Evolutionary conservation across 1,140 invertebrate species (phyloP), one percentile per base, ranked within the genome.

Genomic region (Chironomus striatipennis): DNA sequence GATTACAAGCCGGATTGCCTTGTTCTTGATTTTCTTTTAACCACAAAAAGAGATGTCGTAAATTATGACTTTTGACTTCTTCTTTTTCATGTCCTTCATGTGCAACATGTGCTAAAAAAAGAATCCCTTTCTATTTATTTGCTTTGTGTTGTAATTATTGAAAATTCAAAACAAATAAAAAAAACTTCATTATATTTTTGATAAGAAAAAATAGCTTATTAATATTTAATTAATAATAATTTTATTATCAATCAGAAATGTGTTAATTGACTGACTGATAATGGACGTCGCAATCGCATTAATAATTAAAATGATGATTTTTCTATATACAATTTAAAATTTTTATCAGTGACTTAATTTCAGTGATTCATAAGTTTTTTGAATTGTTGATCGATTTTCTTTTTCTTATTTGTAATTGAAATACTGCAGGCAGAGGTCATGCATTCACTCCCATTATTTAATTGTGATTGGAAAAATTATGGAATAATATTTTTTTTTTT

Each of bases 241-340:
- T 57, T 57, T 57, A 57, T 57, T 57, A 57, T 57, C 47, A 57
- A 57, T 57, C 47, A 57, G n/a, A 57, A 57, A 57, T 57, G 47
- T 57, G 47, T 57, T 57, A 57, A 57, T 57, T 57, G 47, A 57
- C 47, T 57, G 47, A 57, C 47, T 57, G 47, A 57, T 57, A 57
- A 57, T 15, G 12, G 43, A 12, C n/a, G 47, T 47, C 24, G 24
- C 24, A 34, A 10, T 47, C 24, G 24, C 24, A 34, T 34, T 34
- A 34, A 34, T 34, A 34, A 34, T 34, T 34, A 34, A 34, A 34
- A 34, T 34, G 1, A 34, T 34, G 24, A 34, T 34, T 34, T n/a
- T 34, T 34, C 24, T 34, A 34, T 34, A 34, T 5, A 34, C 1
- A 34, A 34, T 34, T 2, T 34, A 34, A 34, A 34, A 5, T 34